Conservation (phyloP, 2,113 vertebrate genomes). For the Carollia perspicillata region DNA sequence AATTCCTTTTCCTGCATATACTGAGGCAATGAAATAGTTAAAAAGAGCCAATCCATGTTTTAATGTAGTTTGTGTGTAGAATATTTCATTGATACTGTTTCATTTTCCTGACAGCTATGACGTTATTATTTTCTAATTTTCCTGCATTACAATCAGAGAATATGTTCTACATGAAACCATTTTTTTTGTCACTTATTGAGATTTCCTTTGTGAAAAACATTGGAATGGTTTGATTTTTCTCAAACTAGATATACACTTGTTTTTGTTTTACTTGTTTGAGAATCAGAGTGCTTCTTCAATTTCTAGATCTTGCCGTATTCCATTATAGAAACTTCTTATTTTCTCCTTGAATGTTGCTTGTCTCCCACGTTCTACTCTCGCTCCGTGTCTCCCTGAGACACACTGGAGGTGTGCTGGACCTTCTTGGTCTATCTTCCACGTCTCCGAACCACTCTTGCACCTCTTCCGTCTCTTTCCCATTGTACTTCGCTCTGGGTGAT, state of each 20-base stretch:
- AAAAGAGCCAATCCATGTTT: background rate
- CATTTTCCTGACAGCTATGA: background rate
- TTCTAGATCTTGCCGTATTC: background rate
- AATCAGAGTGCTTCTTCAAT: background rate
- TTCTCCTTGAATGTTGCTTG: background rate
- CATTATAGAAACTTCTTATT: background rate
- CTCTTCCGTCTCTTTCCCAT: background rate
- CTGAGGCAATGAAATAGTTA: background rate
- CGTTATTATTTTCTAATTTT: background rate
- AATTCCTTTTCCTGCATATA: background rate
- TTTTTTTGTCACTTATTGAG: background rate
- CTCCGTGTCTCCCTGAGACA: background rate
- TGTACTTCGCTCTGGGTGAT: background rate
- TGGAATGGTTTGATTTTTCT: background rate
- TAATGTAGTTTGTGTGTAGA: background rate
- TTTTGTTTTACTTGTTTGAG: constrained; percentile 1
- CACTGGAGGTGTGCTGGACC: background rate
- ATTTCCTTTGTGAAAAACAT: background rate
- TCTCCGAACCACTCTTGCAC: background rate
- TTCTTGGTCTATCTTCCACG: background rate
- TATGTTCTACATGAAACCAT: background rate
- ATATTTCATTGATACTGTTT: background rate
- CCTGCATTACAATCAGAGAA: too few species aligned
- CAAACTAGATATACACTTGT: background rate
- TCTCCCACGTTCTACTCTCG: background rate